A percentile compares a stretch with the other conserved stretches of the same genome.
phyloP scores from a whole-genome alignment of 2,888 invertebrate genomes.

The Iselma pallidipennis region DNA sequence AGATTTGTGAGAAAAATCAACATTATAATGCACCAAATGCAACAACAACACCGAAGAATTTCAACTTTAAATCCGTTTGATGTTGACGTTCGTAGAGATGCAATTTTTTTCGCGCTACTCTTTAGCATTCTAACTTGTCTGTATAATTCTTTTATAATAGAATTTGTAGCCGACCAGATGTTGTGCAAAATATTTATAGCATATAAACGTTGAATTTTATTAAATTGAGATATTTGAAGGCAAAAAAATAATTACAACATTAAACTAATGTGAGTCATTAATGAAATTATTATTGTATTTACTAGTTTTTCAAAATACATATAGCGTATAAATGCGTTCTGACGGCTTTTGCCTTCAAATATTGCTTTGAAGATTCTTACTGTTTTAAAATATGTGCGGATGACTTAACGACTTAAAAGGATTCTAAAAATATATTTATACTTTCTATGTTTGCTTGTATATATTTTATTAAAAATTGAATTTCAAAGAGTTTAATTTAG shows the following conservation, averaged over 20 bases:
- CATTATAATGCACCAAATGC: neutral
- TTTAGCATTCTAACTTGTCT: neutral
- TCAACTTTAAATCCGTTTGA: neutral
- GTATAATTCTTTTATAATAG: neutral
- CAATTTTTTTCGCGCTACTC: neutral
- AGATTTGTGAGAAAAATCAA: neutral
- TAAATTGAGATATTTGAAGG: neutral
- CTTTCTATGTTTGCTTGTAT: neutral
- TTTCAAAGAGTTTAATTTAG: neutral
- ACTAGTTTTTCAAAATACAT: neutral
- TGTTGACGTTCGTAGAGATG: neutral
- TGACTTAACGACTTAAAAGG: neutral
- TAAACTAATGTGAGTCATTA: neutral
- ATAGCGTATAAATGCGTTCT: neutral
- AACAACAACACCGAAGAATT: neutral
- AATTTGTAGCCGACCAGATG: neutral
- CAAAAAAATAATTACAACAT: neutral
- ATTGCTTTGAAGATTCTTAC: neutral
- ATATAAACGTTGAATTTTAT: neutral
- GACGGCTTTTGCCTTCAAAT: neutral
- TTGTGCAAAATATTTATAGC: neutral
- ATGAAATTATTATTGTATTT: neutral
- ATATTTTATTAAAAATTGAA: neutral
- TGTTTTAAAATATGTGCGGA: neutral
- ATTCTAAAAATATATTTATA: neutral